A percentile compares a stretch with the other conserved stretches of the same genome.
These are phyloP conservation scores for Nipponia nippon DNA, from an alignment of 2,113 vertebrate genomes.

Conservation along the genomic window DNA sequence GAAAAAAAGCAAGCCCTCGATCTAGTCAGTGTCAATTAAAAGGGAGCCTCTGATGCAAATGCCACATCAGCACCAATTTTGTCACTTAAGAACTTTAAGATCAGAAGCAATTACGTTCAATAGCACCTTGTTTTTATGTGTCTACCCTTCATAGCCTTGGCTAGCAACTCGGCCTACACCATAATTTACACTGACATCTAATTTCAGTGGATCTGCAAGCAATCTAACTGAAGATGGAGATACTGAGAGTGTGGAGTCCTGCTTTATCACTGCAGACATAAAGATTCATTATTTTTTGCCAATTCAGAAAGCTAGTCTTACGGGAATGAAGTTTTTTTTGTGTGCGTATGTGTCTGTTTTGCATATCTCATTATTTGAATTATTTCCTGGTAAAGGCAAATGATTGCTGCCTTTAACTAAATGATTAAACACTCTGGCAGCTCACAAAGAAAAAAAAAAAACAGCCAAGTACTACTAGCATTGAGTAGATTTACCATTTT, in stretches of 20 bases:
- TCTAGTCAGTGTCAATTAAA: slow-evolving; percentile 77
- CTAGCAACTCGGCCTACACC: slow-evolving; percentile 74
- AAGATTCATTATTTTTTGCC: slow-evolving; percentile 79
- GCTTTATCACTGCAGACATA: slow-evolving; percentile 73
- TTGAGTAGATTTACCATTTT: slow-evolving; percentile 44
- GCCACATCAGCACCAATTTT: slow-evolving; percentile 86
- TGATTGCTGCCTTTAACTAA: slow-evolving; percentile 63
- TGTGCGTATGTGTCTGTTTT: neutral
- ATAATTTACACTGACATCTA: slow-evolving; percentile 95
- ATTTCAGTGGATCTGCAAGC: slow-evolving; percentile 86
- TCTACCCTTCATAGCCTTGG: slow-evolving; percentile 75
- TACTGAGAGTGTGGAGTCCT: slow-evolving; percentile 70
- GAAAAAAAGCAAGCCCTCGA: neutral
- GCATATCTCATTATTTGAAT: slow-evolving; percentile 74
- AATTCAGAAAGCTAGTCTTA: slow-evolving; percentile 65
- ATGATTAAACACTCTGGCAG: slow-evolving; percentile 62
- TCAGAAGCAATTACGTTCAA: slow-evolving; percentile 86
- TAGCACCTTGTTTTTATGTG: slow-evolving; percentile 81
- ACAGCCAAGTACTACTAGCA: neutral
- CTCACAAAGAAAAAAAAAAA: neutral
- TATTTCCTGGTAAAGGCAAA: slow-evolving; percentile 66
- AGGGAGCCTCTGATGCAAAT: slow-evolving; percentile 77
- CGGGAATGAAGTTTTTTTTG: slow-evolving; percentile 5
- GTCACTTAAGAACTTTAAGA: slow-evolving; percentile 80
- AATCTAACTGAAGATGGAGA: slow-evolving; percentile 81